Conservation (phyloP, 2,888 invertebrate genomes). For the Saturnia pavonia region DNA sequence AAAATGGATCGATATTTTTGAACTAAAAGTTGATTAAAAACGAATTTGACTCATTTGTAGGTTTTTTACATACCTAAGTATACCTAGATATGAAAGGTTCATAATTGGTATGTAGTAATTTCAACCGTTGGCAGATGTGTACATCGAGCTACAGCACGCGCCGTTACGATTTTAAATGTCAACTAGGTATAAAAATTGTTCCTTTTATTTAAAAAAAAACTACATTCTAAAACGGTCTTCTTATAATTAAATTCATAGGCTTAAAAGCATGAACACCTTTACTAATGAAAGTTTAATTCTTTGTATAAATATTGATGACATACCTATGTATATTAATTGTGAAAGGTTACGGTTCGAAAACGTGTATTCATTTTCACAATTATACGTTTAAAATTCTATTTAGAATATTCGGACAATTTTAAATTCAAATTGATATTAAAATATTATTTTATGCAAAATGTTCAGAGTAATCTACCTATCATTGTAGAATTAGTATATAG, state of each 20-base stretch:
- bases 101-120: constrained; percentile 28
- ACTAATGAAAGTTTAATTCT: background rate
- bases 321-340: too few species aligned
- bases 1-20: background rate
- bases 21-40: background rate
- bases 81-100: constrained; percentile 7
- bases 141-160: constrained; percentile 34
- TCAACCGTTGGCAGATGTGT: constrained; percentile 56
- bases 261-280: background rate
- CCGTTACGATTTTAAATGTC: constrained; percentile 52
- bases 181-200: constrained; percentile 24
- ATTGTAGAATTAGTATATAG: too few species aligned
- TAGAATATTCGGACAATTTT: too few species aligned
- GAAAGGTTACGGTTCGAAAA: too few species aligned
- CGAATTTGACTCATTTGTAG: background rate
- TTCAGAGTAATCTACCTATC: too few species aligned
- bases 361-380: too few species aligned
- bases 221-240: background rate
- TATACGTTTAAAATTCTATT: too few species aligned
- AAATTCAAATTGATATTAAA: too few species aligned
- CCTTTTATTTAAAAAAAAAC: constrained; percentile 5
- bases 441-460: too few species aligned
- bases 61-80: constrained; percentile 9
- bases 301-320: background rate
- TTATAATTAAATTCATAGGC: background rate